phyloP scores from a whole-genome alignment of 2,113 vertebrate genomes.

The Electrona antarctica region DNA sequence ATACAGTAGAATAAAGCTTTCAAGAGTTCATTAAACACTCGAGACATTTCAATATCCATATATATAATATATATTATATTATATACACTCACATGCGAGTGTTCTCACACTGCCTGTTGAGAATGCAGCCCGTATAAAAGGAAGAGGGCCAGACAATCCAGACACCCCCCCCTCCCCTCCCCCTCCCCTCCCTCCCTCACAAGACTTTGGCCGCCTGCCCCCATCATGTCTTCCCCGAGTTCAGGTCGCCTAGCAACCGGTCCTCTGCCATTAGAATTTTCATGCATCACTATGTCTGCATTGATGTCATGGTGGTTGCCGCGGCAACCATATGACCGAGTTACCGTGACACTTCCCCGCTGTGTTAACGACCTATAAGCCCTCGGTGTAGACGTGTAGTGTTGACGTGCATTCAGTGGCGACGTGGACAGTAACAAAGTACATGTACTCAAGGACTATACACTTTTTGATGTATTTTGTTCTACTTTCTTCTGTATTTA shows the following conservation, averaged over 20 bases:
- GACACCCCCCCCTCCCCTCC: slow-evolving; percentile 67
- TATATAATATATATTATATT: too few species aligned
- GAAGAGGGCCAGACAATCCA: slow-evolving; percentile 37
- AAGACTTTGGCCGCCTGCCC: slow-evolving; percentile 80
- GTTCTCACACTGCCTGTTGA: slow-evolving; percentile 22
- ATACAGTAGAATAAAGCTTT: too few species aligned
- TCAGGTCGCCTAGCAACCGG: slow-evolving; percentile 86
- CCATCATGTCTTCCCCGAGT: slow-evolving; percentile 79
- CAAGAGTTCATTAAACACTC: too few species aligned
- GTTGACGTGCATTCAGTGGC: too few species aligned
- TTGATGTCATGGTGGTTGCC: slow-evolving; percentile 88
- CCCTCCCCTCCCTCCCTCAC: too few species aligned
- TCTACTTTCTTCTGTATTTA: too few species aligned
- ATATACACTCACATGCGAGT: neutral
- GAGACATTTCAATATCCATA: too few species aligned
- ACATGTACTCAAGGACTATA: neutral
- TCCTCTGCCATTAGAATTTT: slow-evolving; percentile 83
- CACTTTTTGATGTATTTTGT: neutral
- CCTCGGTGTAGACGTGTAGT: too few species aligned
- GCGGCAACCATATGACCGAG: slow-evolving; percentile 84
- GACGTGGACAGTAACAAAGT: too few species aligned
- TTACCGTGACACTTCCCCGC: slow-evolving; percentile 76
- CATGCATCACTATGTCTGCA: slow-evolving; percentile 85
- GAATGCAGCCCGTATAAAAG: slow-evolving; percentile 18
- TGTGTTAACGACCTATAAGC: slow-evolving; percentile 44